phyloP scores from a whole-genome alignment of 2,888 invertebrate genomes.

The Acanthococcus lagerstroemiae region DNA sequence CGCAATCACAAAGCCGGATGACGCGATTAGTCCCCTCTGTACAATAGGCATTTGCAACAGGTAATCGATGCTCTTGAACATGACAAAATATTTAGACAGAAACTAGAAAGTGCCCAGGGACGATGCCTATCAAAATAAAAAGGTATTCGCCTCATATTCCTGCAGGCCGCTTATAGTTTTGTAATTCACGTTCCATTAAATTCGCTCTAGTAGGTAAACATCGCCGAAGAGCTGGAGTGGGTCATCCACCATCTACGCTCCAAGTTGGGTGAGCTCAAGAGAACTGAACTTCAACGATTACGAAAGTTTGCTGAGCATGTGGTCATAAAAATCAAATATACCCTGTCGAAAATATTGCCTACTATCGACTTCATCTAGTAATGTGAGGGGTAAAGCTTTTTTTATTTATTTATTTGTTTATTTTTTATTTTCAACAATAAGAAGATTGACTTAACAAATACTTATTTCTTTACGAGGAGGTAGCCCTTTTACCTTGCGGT shows the following conservation, averaged over 20 bases:
- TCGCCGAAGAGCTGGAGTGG: constrained; percentile 80
- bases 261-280: constrained; percentile 83
- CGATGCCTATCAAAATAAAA: constrained; percentile 54
- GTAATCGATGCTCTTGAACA: constrained; percentile 81
- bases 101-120: constrained; percentile 69
- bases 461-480: too few species aligned
- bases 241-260: constrained; percentile 79
- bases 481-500: too few species aligned
- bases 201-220: constrained; percentile 64
- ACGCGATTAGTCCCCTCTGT: too few species aligned
- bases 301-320: constrained; percentile 58
- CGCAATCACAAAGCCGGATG: too few species aligned
- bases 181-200: neutral
- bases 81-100: constrained; percentile 71
- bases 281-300: constrained; percentile 74
- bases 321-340: constrained; percentile 52
- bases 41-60: constrained; percentile 79
- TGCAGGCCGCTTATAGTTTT: neutral
- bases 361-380: too few species aligned
- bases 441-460: too few species aligned
- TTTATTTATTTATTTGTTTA: too few species aligned
- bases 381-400: too few species aligned
- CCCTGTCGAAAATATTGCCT: too few species aligned
- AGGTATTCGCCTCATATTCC: neutral
- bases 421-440: too few species aligned